These are phyloP conservation scores for Mobula birostris DNA, from an alignment of 2,113 vertebrate species.

Conservation along the genomic window DNA sequence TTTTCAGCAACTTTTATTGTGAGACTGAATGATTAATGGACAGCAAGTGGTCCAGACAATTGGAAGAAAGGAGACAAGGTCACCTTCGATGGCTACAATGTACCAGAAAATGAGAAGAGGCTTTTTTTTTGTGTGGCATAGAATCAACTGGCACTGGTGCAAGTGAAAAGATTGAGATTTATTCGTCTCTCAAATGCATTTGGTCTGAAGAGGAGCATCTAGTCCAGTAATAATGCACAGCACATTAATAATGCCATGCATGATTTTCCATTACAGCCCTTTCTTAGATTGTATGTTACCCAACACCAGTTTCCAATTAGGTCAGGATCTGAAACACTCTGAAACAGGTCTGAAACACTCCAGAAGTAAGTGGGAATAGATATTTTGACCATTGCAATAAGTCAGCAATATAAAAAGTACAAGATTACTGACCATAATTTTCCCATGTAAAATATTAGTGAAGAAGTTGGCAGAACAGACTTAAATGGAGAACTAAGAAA, in stretches of 20 bases:
- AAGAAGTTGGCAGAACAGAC: too few species aligned
- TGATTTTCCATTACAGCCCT: background rate
- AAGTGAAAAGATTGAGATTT: background rate
- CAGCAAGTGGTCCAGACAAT: background rate
- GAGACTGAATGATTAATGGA: background rate
- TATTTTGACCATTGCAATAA: background rate
- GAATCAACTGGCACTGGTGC: background rate
- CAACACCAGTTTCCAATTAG: background rate
- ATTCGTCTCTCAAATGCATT: background rate
- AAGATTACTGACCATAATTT: background rate
- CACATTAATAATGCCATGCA: background rate
- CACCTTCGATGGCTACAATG: background rate
- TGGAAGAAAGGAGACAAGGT: slow-evolving; percentile 2
- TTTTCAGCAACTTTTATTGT: background rate
- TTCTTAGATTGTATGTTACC: background rate
- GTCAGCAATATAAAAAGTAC: background rate
- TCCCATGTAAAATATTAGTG: background rate
- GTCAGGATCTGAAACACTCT: background rate
- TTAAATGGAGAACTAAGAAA: background rate
- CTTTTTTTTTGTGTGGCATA: background rate
- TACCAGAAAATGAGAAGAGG: too few species aligned
- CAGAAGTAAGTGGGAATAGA: background rate
- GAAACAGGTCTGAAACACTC: background rate
- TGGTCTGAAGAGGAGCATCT: background rate
- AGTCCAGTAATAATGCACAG: background rate